Conservation (phyloP, 2,797 vertebrate genomes). For the Bufotes viridis region DNA sequence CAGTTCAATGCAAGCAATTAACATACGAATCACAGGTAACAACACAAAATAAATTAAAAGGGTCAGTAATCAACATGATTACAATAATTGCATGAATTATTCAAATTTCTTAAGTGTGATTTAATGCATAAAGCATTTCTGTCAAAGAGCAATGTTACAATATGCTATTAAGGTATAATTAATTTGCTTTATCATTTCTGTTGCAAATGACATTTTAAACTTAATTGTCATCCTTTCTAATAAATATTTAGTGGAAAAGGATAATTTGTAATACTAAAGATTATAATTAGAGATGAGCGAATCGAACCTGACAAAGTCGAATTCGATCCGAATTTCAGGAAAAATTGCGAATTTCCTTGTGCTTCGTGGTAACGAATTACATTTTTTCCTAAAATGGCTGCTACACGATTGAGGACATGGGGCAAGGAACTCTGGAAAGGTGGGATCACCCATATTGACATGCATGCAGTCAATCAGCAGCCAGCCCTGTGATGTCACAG, state of each 20-base stretch:
- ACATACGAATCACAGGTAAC: slow-evolving; percentile 40
- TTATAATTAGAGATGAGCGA: no score
- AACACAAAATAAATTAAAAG: slow-evolving; percentile 46
- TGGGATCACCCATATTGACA: no score
- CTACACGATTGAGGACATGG: no score
- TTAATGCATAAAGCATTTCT: slow-evolving; percentile 43
- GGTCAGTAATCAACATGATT: slow-evolving; percentile 55
- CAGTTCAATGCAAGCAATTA: slow-evolving; percentile 36
- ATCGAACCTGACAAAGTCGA: no score
- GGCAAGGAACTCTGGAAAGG: no score
- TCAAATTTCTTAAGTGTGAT: slow-evolving; percentile 39
- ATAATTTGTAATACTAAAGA: background rate
- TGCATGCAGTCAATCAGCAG: no score
- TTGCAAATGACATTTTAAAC: slow-evolving; percentile 16
- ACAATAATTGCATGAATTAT: slow-evolving; percentile 58
- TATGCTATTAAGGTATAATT: slow-evolving; percentile 30
- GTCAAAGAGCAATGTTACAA: background rate
- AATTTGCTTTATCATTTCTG: slow-evolving; percentile 39
- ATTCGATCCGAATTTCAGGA: no score
- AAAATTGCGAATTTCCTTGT: no score
- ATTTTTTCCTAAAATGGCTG: no score
- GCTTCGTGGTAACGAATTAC: no score
- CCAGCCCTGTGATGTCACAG: no score
- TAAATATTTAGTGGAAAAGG: slow-evolving; percentile 31
- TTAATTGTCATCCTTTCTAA: slow-evolving; percentile 1